Evolutionary conservation across 2,797 vertebrate species (phyloP), one percentile per base, ranked within the genome.

Genomic region (Todus mexicanus): DNA sequence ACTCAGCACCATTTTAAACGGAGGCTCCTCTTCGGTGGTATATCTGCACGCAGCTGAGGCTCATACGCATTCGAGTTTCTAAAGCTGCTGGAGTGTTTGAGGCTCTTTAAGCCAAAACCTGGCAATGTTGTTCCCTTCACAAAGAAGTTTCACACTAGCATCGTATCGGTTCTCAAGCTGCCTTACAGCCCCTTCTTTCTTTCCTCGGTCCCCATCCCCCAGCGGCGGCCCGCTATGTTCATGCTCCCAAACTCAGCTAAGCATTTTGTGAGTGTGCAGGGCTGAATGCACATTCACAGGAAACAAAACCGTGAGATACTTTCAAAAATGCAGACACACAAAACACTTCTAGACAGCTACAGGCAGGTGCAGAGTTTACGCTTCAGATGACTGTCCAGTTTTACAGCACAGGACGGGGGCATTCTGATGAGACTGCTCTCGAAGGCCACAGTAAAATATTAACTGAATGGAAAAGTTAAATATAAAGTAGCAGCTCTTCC

Each of bases 261-360:
- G 94, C 89, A 65, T 92, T 91, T 78, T 4, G 27, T 45, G 76
- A 85, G 91, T 79, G 64, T 95, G 64, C 79, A 96, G 89, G 90
- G 91, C 91, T 96, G 89, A 96, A 83, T 85, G 93, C 92, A 94
- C 93, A 90, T 77, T 83, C 91, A 93, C 84, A 91, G 91, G 87
- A 95, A 97, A 94, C 89, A 95, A 91, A 95, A 95, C 89, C 86
- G 47, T 57, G 94, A 96, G 91, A 96, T 77, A 89, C 84, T 97
- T 96, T 83, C 92, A 93, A 95, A 95, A 92, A 93, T 10, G 38
- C 91, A 94, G 90, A 85, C 87, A 43, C 81, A 89, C 84, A 95
- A 76, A 95, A 48, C 27, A 19, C 86, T 81, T 69, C 35, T 73
- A 63, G 89, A 85, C 76, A 64, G 87, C 84, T 87, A 42, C 48